Conservation (phyloP, 2,113 vertebrate species). For the Machaerirhynchus nigripectus region DNA sequence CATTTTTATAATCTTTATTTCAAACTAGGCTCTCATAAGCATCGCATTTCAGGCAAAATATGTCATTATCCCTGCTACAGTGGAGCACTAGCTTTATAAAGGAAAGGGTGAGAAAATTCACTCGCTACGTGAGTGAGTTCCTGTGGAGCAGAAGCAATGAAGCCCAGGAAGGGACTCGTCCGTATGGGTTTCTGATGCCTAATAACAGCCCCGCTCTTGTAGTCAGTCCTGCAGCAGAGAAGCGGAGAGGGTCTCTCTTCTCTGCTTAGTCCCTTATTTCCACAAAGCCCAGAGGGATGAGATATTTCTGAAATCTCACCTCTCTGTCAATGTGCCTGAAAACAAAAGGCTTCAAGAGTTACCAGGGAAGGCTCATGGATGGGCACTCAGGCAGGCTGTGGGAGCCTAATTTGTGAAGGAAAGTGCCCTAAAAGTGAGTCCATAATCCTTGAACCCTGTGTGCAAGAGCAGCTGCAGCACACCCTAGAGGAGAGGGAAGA, state of each 20-base stretch:
- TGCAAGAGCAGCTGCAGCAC: neutral
- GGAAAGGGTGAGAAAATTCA: neutral
- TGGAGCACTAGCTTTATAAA: neutral
- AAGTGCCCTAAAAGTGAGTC: neutral
- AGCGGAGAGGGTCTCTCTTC: neutral
- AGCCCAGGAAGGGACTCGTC: neutral
- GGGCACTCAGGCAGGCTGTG: neutral
- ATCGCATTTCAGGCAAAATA: neutral
- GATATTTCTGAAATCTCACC: constrained; percentile 10
- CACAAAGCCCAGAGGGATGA: neutral
- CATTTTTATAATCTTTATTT: constrained; percentile 10
- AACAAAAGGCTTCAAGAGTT: neutral
- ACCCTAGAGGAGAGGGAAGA: neutral
- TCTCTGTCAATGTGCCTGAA: neutral
- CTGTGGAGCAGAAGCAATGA: constrained; percentile 15
- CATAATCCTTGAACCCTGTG: neutral
- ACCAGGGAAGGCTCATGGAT: neutral
- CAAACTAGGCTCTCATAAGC: neutral
- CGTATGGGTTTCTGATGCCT: neutral
- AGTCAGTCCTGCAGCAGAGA: neutral
- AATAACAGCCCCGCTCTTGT: neutral
- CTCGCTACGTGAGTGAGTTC: constrained; percentile 6
- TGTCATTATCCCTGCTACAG: constrained; percentile 29
- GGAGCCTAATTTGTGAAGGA: neutral
- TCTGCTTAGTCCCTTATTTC: neutral